phyloP scores from a whole-genome alignment of 1,140 invertebrate species.

The Cyrtorhinus lividipennis region DNA sequence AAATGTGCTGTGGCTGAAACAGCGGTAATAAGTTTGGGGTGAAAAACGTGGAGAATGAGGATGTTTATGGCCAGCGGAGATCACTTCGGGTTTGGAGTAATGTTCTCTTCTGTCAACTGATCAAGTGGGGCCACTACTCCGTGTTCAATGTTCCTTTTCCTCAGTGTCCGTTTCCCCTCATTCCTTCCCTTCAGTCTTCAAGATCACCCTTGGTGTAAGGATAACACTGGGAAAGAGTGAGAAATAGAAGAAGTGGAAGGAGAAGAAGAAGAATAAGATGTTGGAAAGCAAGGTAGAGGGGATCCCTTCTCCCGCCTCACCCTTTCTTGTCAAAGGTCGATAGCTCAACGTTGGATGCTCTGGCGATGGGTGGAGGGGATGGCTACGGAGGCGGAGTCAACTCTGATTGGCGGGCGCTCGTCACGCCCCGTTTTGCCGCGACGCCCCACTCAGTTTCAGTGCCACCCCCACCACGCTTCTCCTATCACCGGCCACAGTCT shows the following conservation, averaged over 20 bases:
- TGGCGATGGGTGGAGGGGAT: not conserved
- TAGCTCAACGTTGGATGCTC: too few species aligned
- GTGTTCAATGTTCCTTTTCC: not conserved
- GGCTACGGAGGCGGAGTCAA: not conserved
- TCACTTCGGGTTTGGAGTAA: not conserved
- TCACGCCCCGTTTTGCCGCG: not conserved
- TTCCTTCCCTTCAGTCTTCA: not conserved
- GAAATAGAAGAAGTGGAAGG: not conserved
- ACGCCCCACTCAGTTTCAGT: not conserved
- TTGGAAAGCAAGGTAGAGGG: not conserved
- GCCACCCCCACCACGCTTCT: slow-evolving; percentile 1
- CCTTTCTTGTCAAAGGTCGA: too few species aligned
- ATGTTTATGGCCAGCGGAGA: not conserved
- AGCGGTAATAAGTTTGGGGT: not conserved
- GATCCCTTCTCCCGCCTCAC: too few species aligned
- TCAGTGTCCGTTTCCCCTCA: too few species aligned
- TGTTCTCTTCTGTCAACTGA: not conserved
- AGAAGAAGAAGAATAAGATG: not conserved
- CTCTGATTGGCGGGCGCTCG: not conserved
- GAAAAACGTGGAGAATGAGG: not conserved
- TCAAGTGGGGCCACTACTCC: not conserved
- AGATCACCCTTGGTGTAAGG: too few species aligned
- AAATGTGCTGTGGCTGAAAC: not conserved
- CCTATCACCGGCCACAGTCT: not conserved
- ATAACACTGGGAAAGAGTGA: too few species aligned